phyloP scores from a whole-genome alignment of 92 coral and sea anemone species.

The Palythoa grandis region DNA sequence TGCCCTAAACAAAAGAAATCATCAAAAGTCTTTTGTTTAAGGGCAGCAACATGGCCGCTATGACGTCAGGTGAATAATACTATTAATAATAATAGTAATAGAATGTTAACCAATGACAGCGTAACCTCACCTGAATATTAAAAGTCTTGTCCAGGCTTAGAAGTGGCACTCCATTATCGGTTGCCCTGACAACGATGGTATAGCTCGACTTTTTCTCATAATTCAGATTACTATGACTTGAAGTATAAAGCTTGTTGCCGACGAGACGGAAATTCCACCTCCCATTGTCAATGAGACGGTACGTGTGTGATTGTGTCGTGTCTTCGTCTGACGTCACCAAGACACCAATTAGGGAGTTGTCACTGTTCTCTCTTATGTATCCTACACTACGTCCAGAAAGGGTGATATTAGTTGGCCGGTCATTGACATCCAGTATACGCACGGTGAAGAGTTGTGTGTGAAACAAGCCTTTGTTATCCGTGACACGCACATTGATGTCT shows the following conservation, averaged over 20 bases:
- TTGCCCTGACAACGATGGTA: conserved; percentile 67
- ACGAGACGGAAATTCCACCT: conserved; percentile 71
- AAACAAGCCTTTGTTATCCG: conserved; percentile 76
- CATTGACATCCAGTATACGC: conserved; percentile 78
- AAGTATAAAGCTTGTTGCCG: conserved; percentile 62
- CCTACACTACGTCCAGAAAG: conserved; percentile 83
- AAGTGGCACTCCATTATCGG: conserved; percentile 78
- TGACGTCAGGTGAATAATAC: no score
- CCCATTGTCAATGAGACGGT: conserved; percentile 65
- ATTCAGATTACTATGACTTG: conserved; percentile 64
- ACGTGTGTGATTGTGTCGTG: conserved; percentile 72
- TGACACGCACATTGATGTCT: conserved; percentile 81
- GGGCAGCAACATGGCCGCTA: no score
- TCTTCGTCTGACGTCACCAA: conserved; percentile 84
- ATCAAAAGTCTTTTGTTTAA: no score
- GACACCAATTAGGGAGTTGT: conserved; percentile 74
- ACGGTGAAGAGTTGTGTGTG: conserved; percentile 73
- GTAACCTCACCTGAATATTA: conserved; percentile 63
- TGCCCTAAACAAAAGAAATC: no score
- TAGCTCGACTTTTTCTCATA: conserved; percentile 70
- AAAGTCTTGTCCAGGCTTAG: conserved; percentile 67
- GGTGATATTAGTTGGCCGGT: conserved; percentile 81
- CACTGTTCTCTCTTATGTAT: conserved; percentile 78
- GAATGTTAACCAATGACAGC: neutral
- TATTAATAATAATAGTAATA: no score